phyloP scores from a whole-genome alignment of 2,888 invertebrate species.

The Philereme transversata region DNA sequence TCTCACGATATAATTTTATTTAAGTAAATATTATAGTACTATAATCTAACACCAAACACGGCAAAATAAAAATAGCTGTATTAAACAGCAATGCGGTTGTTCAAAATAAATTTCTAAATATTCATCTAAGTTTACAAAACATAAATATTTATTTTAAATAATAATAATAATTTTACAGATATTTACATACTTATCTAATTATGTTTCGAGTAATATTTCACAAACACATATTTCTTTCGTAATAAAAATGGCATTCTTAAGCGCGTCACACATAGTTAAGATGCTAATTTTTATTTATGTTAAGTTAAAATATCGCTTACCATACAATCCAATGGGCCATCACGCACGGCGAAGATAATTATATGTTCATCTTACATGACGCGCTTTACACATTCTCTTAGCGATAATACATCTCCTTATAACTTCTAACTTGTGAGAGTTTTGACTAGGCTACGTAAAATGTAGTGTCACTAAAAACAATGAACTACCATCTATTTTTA shows the following conservation, averaged over 20 bases:
- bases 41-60: conserved; percentile 74
- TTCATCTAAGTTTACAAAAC: background rate
- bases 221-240: background rate
- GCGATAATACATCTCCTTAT: background rate
- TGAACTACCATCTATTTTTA: background rate
- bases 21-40: conserved; percentile 9
- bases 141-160: background rate
- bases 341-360: too few relatives aligned
- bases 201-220: background rate
- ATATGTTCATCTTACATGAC: too few relatives aligned
- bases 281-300: too few relatives aligned
- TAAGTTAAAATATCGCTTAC: too few relatives aligned
- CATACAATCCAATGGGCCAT: too few relatives aligned
- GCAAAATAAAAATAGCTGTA: conserved; percentile 68
- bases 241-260: too few relatives aligned
- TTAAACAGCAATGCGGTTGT: conserved; percentile 63
- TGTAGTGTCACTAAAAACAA: background rate
- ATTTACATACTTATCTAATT: conserved; percentile 3
- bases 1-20: conserved; percentile 48
- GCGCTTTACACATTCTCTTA: background rate
- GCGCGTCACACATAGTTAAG: too few relatives aligned
- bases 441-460: conserved; percentile 4
- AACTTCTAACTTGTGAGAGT: background rate
- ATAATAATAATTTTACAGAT: background rate
- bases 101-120: conserved; percentile 27